Evolutionary conservation across 2,113 vertebrate species (phyloP), one percentile per base, ranked within the genome.

Genomic region (Platichthys flesus): DNA sequence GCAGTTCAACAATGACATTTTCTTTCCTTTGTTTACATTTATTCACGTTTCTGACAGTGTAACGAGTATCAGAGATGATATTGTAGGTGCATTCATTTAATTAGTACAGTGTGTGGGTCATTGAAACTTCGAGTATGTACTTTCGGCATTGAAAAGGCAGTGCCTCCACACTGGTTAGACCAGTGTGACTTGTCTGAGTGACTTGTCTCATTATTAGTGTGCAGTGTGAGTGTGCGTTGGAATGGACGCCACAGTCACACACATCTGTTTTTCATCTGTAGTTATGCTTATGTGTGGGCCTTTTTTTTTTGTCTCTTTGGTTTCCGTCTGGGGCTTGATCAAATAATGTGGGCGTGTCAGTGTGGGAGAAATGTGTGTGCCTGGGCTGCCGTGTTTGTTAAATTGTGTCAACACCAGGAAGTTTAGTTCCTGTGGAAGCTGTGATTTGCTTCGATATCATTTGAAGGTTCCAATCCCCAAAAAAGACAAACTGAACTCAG

Each of bases 221-320:
- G 10, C 37, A 8, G n/a, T 20, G 40, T 40, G 31, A n/a, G 21
- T 49, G n/a, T 59, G 23, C 56, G 37, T 35, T 21, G 21, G 31
- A 55, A 74, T 1, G 9, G 63, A 66, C 14, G 12, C 18, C 54
- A 56, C 14, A 67, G 31, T 66, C 49, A 35, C 37, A 65, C 26
- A 65, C 63, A 63, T 64, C 63, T 71, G 47, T 55, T 24, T 51
- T 47, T 59, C 9, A 71, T 71, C 62, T 76, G 45, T 15, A 66
- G 62, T 74, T 70, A 61, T 82, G 70, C 66, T 62, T 67, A 37
- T 62, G 59, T 26, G 13, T 62, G 71, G 20, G 3, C 47, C 3
- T 81, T 66, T 66, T 49, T 49, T 40, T 54, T 52, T 9, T 9
- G 1, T 49, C 12, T 3, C 12, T 3, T 14, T 45, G 31, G 31